Percentiles rank a stretch among this genome's conserved stretches.
These are phyloP conservation scores for Onychostruthus taczanowskii DNA, from an alignment of 2,113 vertebrate species.

Conservation along the genomic window DNA sequence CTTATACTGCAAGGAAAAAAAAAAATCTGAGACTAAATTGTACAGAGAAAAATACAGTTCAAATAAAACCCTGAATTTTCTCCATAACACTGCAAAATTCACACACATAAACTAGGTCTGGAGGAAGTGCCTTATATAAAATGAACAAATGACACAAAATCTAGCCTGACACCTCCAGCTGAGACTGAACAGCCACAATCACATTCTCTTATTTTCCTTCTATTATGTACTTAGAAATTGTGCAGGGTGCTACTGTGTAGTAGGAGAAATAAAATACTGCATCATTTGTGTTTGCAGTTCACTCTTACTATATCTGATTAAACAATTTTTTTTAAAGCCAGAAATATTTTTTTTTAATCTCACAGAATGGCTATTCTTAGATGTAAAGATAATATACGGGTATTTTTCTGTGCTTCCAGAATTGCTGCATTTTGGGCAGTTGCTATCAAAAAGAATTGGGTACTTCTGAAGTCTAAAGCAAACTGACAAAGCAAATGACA, in stretches of 20 bases:
- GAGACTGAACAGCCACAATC: neutral
- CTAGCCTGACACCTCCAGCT: neutral
- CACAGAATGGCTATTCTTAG: neutral
- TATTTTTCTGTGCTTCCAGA: neutral
- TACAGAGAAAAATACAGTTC: neutral
- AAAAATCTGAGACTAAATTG: neutral
- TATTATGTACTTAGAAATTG: neutral
- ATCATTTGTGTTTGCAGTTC: neutral
- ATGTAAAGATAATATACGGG: neutral
- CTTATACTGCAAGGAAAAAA: neutral
- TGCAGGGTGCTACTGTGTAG: neutral
- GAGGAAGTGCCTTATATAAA: neutral
- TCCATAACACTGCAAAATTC: neutral
- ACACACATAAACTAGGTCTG: neutral
- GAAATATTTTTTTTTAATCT: neutral
- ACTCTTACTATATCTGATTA: neutral
- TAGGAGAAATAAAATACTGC: neutral
- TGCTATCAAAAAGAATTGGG: neutral
- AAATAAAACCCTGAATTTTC: neutral
- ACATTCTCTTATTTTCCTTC: neutral
- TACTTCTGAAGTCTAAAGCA: constrained; percentile 8
- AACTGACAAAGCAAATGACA: constrained; percentile 35
- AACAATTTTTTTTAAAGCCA: neutral
- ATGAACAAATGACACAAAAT: neutral
- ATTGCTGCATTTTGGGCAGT: neutral